Conservation (phyloP, 2,797 vertebrate species). For the Phalanger gymnotis region DNA sequence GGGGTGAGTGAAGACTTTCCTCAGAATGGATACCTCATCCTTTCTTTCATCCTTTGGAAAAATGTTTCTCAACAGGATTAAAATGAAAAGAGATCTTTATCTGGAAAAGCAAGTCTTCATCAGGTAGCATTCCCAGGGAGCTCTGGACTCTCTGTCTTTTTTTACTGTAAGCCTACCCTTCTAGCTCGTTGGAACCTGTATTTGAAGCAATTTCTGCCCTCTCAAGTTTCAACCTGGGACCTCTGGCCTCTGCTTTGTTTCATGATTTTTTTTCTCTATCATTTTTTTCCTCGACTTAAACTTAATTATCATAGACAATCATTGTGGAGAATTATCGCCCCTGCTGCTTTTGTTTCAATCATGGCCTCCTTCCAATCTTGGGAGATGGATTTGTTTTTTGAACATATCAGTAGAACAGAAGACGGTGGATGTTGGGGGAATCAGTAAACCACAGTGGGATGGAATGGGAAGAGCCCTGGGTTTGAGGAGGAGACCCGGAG, state of each 20-base stretch:
- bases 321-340: constrained; percentile 18
- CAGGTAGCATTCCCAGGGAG: neutral
- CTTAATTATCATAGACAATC: constrained; percentile 55
- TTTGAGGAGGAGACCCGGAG: neutral
- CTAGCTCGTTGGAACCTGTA: constrained; percentile 41
- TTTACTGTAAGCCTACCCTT: neutral
- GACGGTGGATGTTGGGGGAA: neutral
- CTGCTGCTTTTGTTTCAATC: constrained; percentile 1
- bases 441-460: neutral
- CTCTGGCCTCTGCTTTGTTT: constrained; percentile 48
- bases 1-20: neutral
- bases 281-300: constrained; percentile 53
- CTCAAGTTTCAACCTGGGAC: constrained; percentile 42
- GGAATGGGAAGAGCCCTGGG: neutral
- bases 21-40: neutral
- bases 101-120: neutral
- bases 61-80: neutral
- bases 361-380: constrained; percentile 39
- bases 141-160: constrained; percentile 8
- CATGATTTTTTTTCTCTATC: constrained; percentile 44
- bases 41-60: neutral
- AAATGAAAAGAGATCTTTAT: constrained; percentile 10
- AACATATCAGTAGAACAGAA: constrained; percentile 39
- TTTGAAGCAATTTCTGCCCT: constrained; percentile 42
- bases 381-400: constrained; percentile 14